Conservation (phyloP, 2,797 vertebrate species). For the Sternarchorhynchus goeldii region DNA sequence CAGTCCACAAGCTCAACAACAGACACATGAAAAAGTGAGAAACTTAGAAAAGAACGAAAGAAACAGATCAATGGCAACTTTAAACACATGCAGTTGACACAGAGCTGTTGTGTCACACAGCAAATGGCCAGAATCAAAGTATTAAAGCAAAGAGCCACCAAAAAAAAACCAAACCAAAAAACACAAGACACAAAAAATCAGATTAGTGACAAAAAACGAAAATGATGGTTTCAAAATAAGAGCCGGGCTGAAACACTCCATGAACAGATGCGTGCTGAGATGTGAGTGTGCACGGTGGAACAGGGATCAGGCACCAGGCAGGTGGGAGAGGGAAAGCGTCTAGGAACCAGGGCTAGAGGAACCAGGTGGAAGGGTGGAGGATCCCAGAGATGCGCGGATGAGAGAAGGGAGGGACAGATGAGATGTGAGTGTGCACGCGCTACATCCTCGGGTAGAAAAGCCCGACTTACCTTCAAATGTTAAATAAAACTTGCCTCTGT, state of each 20-base stretch:
- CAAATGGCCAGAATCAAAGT: conserved; percentile 60
- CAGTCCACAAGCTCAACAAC: not conserved
- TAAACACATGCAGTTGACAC: conserved; percentile 61
- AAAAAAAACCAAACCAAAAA: not conserved
- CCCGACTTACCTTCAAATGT: conserved; percentile 99
- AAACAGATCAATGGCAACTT: conserved; percentile 49
- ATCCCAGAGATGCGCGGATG: conserved; percentile 44
- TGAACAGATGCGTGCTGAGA: conserved; percentile 48
- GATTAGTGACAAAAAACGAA: conserved; percentile 62
- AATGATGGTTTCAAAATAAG: conserved; percentile 54
- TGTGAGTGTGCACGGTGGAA: conserved; percentile 43
- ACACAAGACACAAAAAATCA: conserved; percentile 25
- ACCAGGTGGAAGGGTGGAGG: conserved; percentile 47
- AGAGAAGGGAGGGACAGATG: conserved; percentile 49
- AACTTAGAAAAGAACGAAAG: conserved; percentile 4
- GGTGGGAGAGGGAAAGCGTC: conserved; percentile 39
- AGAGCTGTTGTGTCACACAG: conserved; percentile 52
- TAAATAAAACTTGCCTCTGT: conserved; percentile 99
- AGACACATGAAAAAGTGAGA: conserved; percentile 9
- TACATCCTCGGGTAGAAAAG: conserved; percentile 67
- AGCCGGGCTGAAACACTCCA: conserved; percentile 58
- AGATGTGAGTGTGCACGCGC: conserved; percentile 61
- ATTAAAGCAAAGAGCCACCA: conserved; percentile 21
- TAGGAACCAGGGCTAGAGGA: conserved; percentile 64
- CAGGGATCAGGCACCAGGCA: conserved; percentile 43